These are phyloP conservation scores for Pao palembangensis DNA, from an alignment of 2,113 vertebrate species.

Conservation along the genomic window DNA sequence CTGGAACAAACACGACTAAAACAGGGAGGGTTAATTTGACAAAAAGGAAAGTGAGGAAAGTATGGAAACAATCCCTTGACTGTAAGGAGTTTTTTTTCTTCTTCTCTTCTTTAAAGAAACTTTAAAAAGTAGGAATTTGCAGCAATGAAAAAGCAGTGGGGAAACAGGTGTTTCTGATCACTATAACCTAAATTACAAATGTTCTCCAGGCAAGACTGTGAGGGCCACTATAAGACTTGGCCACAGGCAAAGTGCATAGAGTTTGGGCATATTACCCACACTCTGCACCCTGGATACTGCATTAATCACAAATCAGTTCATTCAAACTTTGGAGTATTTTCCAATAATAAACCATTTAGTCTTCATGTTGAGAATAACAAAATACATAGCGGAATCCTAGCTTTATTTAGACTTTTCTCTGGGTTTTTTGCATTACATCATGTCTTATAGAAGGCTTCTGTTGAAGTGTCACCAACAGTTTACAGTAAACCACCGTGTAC, in stretches of 20 bases:
- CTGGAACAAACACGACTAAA: conserved; percentile 49
- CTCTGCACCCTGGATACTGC: too few relatives aligned
- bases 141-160: conserved; percentile 25
- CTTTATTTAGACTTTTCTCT: not conserved
- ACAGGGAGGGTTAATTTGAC: conserved; percentile 54
- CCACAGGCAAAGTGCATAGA: conserved; percentile 30
- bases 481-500: conserved; percentile 36
- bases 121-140: conserved; percentile 30
- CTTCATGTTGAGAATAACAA: too few relatives aligned
- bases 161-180: conserved; percentile 76
- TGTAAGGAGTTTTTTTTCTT: conserved; percentile 34
- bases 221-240: conserved; percentile 49
- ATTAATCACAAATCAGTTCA: too few relatives aligned
- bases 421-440: not conserved
- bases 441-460: conserved; percentile 10
- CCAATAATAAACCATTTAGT: too few relatives aligned
- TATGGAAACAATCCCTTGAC: conserved; percentile 54
- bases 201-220: conserved; percentile 43
- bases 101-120: conserved; percentile 14
- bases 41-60: conserved; percentile 49
- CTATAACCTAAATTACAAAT: conserved; percentile 48
- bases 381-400: conserved; percentile 4
- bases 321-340: too few relatives aligned
- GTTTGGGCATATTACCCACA: too few relatives aligned
- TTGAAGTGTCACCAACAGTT: conserved; percentile 31